Evolutionary conservation across 1,140 invertebrate species (phyloP).

Genomic region (Nixonia krombeini): DNA sequence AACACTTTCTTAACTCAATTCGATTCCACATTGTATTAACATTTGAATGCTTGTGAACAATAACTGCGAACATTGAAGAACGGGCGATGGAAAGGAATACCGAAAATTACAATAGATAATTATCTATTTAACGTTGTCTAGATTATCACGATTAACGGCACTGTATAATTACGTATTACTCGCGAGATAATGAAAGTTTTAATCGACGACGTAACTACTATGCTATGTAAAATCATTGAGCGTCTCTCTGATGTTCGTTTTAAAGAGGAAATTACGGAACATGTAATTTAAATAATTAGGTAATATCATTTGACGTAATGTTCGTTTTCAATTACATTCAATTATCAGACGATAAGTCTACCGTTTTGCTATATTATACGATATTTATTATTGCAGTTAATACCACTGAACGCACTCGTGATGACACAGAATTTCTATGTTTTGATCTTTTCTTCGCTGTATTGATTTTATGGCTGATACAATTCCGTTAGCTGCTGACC

Average conservation of each 20-base stretch:
- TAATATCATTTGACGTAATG: conserved; percentile 18
- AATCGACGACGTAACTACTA: conserved; percentile 45
- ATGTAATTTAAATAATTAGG: conserved; percentile 38
- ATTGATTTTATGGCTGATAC: too few species aligned
- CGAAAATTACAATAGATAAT: conserved; percentile 40
- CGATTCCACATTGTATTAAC: neutral
- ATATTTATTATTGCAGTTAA: neutral
- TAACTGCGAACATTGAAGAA: conserved; percentile 20
- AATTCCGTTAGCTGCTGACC: too few species aligned
- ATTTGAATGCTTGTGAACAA: neutral
- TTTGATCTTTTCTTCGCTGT: too few species aligned
- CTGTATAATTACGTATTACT: conserved; percentile 42
- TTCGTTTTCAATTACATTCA: conserved; percentile 23
- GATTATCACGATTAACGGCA: conserved; percentile 42
- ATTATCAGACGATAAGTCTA: conserved; percentile 13
- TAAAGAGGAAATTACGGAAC: conserved; percentile 40
- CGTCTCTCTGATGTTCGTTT: conserved; percentile 32
- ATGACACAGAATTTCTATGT: too few species aligned
- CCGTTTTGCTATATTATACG: neutral
- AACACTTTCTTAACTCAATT: too few species aligned
- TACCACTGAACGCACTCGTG: too few species aligned
- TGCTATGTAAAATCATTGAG: conserved; percentile 41
- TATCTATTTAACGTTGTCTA: conserved; percentile 40
- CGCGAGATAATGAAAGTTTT: conserved; percentile 47
- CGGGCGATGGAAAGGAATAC: conserved; percentile 17